These are phyloP conservation scores for Chloroceryle inda DNA, from an alignment of 2,797 vertebrate genomes.

Conservation along the genomic window DNA sequence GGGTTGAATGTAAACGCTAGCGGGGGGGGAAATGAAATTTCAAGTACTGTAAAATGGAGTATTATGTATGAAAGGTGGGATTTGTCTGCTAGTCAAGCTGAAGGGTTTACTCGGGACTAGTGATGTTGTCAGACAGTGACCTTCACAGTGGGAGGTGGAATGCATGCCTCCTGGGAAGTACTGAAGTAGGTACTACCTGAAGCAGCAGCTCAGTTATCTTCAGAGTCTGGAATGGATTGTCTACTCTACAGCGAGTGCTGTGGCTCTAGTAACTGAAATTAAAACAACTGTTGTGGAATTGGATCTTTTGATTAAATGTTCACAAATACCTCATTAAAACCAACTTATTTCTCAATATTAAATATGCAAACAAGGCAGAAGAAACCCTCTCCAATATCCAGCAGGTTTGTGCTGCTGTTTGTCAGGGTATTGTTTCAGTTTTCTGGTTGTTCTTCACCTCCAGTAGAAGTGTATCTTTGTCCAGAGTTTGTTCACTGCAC, in stretches of 20 bases:
- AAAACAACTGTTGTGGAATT: background rate
- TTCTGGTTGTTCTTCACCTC: background rate
- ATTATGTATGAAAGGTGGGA: background rate
- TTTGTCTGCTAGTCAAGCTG: background rate
- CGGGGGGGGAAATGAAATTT: background rate
- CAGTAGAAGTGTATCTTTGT: background rate
- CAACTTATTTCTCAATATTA: background rate
- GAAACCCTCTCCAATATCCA: background rate
- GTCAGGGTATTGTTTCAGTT: background rate
- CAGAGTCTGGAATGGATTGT: background rate
- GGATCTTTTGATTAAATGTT: background rate
- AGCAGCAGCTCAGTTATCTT: background rate
- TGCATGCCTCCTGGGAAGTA: background rate
- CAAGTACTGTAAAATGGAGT: background rate
- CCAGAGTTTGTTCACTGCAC: background rate
- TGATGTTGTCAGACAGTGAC: background rate
- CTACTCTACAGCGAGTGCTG: background rate
- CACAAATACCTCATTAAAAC: background rate
- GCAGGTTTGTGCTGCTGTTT: background rate
- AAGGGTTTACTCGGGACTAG: background rate
- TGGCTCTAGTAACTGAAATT: background rate
- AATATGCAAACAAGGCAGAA: background rate
- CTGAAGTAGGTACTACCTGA: background rate
- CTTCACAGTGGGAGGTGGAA: background rate
- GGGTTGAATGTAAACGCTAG: background rate